These are phyloP conservation scores for Hippoglossus hippoglossus DNA, from an alignment of 2,797 vertebrate genomes.

Conservation along the genomic window DNA sequence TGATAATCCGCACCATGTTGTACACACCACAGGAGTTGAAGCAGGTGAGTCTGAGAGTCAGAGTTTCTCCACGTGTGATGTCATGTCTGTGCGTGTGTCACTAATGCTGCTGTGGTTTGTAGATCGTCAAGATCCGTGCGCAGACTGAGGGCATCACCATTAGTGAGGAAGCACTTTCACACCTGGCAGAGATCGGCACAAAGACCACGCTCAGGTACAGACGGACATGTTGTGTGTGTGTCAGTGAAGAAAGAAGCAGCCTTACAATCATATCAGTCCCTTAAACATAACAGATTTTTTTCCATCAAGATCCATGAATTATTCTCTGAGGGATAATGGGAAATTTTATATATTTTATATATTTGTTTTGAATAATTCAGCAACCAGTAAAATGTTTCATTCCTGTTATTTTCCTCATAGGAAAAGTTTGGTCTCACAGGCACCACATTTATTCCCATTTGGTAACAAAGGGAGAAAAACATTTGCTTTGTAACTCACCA, in stretches of 20 bases:
- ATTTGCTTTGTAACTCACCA: no score
- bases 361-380: no score
- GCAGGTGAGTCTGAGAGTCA: conserved; percentile 83
- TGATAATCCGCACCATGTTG: conserved; percentile 98
- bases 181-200: conserved; percentile 95
- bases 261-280: not conserved
- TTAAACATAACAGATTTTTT: no score
- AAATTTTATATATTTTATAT: no score
- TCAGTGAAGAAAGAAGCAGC: not conserved
- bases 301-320: no score
- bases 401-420: no score
- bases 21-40: conserved; percentile 98
- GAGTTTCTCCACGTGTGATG: not conserved
- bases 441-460: no score
- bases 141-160: conserved; percentile 96
- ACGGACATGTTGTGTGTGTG: not conserved
- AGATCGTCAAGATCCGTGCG: conserved; percentile 98
- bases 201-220: conserved; percentile 96
- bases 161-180: conserved; percentile 93
- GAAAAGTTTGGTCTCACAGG: no score
- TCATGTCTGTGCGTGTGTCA: not conserved
- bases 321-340: no score
- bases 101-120: conserved; percentile 39
- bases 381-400: no score
- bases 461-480: no score